Conservation (phyloP, 2,113 vertebrate genomes). For the Pachyramphus minor region DNA sequence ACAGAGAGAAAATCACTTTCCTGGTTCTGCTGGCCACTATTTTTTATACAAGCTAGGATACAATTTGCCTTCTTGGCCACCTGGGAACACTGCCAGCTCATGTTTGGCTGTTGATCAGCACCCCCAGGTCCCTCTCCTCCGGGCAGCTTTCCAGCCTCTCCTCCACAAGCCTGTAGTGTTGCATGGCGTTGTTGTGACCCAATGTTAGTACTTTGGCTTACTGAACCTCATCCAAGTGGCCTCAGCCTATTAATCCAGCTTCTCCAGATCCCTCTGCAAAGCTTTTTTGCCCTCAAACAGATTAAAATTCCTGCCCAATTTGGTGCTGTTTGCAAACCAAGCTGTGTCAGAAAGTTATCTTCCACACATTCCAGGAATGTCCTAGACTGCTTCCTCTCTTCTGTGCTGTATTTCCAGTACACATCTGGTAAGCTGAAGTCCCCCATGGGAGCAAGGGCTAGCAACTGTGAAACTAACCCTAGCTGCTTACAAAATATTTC, state of each 20-base stretch:
- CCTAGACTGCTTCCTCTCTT: background rate
- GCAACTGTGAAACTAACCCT: background rate
- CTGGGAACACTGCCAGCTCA: too few relatives aligned
- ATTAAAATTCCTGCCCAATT: background rate
- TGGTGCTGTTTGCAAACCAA: background rate
- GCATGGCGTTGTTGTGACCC: too few relatives aligned
- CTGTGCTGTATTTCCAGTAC: background rate
- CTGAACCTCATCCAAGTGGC: too few relatives aligned
- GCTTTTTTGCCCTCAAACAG: background rate
- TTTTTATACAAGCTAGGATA: too few relatives aligned
- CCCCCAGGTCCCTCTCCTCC: too few relatives aligned
- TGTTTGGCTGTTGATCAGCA: too few relatives aligned
- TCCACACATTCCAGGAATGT: background rate
- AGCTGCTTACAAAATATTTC: background rate
- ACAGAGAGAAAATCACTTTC: background rate
- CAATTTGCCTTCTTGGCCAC: too few relatives aligned
- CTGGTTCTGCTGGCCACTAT: background rate
- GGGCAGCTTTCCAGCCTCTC: too few relatives aligned
- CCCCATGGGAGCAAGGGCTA: background rate
- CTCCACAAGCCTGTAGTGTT: too few relatives aligned
- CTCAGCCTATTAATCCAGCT: too few relatives aligned
- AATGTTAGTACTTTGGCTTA: too few relatives aligned
- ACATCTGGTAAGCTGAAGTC: background rate
- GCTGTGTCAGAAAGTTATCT: background rate
- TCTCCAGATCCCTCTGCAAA: background rate